Evolutionary conservation across 2,888 invertebrate species (phyloP).

Genomic region (Dermolepida albohirtum): DNA sequence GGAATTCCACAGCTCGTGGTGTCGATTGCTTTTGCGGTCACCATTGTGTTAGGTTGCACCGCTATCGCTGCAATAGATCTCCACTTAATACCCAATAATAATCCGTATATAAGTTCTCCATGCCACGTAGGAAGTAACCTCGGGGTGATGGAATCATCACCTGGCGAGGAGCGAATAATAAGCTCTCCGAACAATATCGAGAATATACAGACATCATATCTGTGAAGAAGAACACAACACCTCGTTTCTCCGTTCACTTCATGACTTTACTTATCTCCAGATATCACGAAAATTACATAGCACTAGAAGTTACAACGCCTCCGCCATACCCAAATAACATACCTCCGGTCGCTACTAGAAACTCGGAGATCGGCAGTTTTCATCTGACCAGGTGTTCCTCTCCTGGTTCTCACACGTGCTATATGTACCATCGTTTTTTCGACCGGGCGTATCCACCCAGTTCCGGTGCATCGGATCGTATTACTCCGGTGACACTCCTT

Average conservation of each 20-base stretch:
- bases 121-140: constrained; percentile 40
- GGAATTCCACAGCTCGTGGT: constrained; percentile 34
- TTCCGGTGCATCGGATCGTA: constrained; percentile 64
- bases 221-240: constrained; percentile 25
- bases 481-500: constrained; percentile 61
- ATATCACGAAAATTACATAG: constrained; percentile 53
- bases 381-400: constrained; percentile 59
- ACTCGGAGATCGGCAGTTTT: constrained; percentile 46
- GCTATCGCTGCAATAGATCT: constrained; percentile 37
- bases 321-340: constrained; percentile 52
- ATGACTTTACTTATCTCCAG: constrained; percentile 51
- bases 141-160: constrained; percentile 42
- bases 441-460: constrained; percentile 59
- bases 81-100: constrained; percentile 34
- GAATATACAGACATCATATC: background rate
- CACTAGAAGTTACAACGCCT: constrained; percentile 52
- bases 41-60: constrained; percentile 23
- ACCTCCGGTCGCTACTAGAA: constrained; percentile 50
- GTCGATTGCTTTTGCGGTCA: constrained; percentile 37
- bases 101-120: constrained; percentile 17
- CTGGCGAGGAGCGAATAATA: constrained; percentile 31
- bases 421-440: constrained; percentile 22
- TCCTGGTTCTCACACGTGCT: constrained; percentile 64
- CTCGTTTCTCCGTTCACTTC: constrained; percentile 41
- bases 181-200: background rate